phyloP scores from a whole-genome alignment of 1,140 invertebrate genomes.

The Meteorus sp. region DNA sequence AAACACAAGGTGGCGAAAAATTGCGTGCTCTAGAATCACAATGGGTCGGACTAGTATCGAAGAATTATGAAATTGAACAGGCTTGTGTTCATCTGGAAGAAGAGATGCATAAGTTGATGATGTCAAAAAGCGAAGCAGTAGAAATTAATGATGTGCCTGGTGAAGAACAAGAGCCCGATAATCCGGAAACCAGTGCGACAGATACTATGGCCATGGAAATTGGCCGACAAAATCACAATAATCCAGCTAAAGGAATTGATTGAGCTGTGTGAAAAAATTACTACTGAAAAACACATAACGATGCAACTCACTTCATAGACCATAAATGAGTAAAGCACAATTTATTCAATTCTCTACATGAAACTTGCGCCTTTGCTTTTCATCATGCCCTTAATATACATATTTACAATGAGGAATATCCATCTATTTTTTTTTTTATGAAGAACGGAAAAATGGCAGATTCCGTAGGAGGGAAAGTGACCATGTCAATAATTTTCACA shows the following conservation, averaged over 20 bases:
- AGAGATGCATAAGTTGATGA: slow-evolving; percentile 47
- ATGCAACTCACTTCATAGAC: not conserved
- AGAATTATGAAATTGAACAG: slow-evolving; percentile 93
- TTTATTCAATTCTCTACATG: slow-evolving; percentile 43
- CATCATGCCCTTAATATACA: slow-evolving; percentile 43
- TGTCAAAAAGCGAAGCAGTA: slow-evolving; percentile 32
- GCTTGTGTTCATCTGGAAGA: slow-evolving; percentile 65
- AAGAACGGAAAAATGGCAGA: not conserved
- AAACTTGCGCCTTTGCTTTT: slow-evolving; percentile 38
- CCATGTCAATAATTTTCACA: too few species aligned
- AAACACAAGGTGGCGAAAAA: slow-evolving; percentile 86
- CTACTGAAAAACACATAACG: not conserved
- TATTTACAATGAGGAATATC: slow-evolving; percentile 41
- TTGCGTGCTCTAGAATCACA: slow-evolving; percentile 76
- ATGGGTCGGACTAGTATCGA: slow-evolving; percentile 94
- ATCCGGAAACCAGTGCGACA: slow-evolving; percentile 46
- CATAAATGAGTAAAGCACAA: slow-evolving; percentile 39
- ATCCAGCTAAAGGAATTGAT: slow-evolving; percentile 25
- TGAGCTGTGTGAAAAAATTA: not conserved
- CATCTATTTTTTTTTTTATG: slow-evolving; percentile 6
- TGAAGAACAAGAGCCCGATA: slow-evolving; percentile 40
- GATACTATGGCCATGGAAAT: slow-evolving; percentile 47
- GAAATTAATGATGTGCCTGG: slow-evolving; percentile 46
- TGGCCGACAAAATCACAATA: slow-evolving; percentile 31
- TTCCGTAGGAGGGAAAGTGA: too few species aligned